Evolutionary conservation across 2,888 invertebrate species (phyloP), one percentile per base, ranked within the genome.

Genomic region (Congeria kusceri): DNA sequence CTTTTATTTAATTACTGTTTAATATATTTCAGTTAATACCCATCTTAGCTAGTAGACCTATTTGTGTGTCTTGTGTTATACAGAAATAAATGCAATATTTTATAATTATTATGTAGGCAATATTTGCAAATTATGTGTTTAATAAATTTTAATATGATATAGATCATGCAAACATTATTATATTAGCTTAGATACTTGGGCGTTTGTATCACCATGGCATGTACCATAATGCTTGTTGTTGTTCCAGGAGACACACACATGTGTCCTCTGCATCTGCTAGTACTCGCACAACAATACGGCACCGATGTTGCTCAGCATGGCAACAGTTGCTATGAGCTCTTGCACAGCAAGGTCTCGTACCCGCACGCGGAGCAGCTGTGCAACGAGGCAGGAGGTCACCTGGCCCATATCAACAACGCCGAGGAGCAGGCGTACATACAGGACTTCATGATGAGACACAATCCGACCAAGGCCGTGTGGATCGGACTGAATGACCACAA

Each of bases 281-380:
- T 28, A 1, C 13, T 56, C 20, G 25, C 63, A 11, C 27, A 25
- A 4, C 28, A 47, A 20, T 58, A 71, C 25, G 32, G 47, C 7
- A 57, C 53, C 4, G 39, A 47, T 7, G 63, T 77, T 4, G 77
- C 67, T 25, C 67, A 77, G 58, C 71, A 72, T 20, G 67, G 29
- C 13, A 57, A 53, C 11, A 62, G 68, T 23, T 78, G 78, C 39
- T 78, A 78, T 29, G 78, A 78, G 56, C 27, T 73, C n/a, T 59
- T 65, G 7, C 28, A 65, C 28, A 20, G 23, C 15, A 62, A 58
- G 25, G 65, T 65, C n/a, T 58, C 58, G 13, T 69, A 68, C 59
- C 46, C 59, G 23, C 73, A 78, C 23, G 78, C 58, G 2, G 65
- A 69, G 23, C 32, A 64, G n/a, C 20, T 73, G n/a, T 78, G 78